Base-by-base conservation (phyloP, 1,140 invertebrate species). In the Copidosoma floridanum region DNA sequence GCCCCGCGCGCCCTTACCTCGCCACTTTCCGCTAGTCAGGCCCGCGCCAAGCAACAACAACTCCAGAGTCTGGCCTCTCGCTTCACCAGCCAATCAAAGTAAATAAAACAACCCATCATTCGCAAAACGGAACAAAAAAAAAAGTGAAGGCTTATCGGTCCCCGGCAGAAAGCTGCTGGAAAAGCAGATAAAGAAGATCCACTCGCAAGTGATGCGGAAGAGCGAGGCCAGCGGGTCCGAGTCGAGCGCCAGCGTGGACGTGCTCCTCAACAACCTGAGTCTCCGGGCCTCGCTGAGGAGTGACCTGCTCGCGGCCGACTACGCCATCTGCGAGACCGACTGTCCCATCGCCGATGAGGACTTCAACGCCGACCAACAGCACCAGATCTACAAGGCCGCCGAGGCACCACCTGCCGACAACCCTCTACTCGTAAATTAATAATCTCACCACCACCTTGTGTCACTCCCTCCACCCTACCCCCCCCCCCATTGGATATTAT, bases 1-100 rank as follows among this genome's bases (percentile, higher is more conserved):
- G 77, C 81, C 0, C 79, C 84, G 26, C 87, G 85, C 55, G 84
- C 88, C 2, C 85, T 89, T 38, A 93, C 91, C 1, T 84, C 87
- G 71, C 88, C 89, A 1, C 75, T 90, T 52, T 85, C 88, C 7
- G 84, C 85, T 6, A 89, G 87, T 65, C 87, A 90, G 73, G 83
- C 87, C 54, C 81, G 86, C 64, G 85, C 84, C 10, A 91, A 92
- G 69, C 81, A 85, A 63, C 68, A 84, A 16, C 85, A 86, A 54
- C 66, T 72, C n/a, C 69, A 70, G 35, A 71, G 44, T 20, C 38
- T 73, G 53, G 71, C 54, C 11, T 68, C 67, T 26, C 66, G 63
- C 26, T 63, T 55, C 59, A 71, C 57, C 21, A 68, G 65, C 35
- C 63, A 66, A 50, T 64, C 70, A 40, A 59, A 68, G 66, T 59